Evolutionary conservation across 2,113 vertebrate genomes (phyloP).

Genomic region (Halcyon senegalensis): DNA sequence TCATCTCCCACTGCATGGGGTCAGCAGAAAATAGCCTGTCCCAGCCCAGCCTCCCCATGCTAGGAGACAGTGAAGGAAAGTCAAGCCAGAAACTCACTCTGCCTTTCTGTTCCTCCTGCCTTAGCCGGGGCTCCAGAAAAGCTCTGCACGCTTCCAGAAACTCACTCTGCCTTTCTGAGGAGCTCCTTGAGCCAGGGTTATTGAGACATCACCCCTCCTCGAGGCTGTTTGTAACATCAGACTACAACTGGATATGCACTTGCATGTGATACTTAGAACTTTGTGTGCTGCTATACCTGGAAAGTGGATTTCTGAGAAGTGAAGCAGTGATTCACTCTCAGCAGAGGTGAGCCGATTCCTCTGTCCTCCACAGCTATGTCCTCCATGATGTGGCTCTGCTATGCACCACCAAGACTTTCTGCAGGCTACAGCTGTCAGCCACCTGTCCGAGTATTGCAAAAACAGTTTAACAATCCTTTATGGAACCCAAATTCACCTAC

Average conservation of each 20-base stretch:
- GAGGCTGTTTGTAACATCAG: neutral
- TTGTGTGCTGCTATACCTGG: fast-evolving
- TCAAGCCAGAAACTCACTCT: neutral
- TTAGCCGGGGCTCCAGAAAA: too few species aligned
- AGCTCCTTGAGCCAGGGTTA: neutral
- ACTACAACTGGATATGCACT: neutral
- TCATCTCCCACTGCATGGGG: neutral
- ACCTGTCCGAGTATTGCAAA: neutral
- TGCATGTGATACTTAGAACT: too few species aligned
- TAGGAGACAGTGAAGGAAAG: neutral
- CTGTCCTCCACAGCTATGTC: neutral
- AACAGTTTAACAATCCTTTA: neutral
- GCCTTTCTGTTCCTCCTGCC: too few species aligned
- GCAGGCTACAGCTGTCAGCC: neutral
- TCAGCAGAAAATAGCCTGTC: neutral
- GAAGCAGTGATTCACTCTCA: neutral
- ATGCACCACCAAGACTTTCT: neutral
- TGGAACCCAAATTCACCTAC: neutral
- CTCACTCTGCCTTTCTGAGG: neutral
- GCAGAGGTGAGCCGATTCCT: neutral
- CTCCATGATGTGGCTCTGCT: neutral
- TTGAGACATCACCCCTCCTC: neutral
- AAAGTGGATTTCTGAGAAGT: neutral
- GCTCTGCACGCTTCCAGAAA: too few species aligned
- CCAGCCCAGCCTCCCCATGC: neutral